Base-by-base conservation (phyloP, 1,140 invertebrate species). In the Hyposmocoma kahamanoa region DNA sequence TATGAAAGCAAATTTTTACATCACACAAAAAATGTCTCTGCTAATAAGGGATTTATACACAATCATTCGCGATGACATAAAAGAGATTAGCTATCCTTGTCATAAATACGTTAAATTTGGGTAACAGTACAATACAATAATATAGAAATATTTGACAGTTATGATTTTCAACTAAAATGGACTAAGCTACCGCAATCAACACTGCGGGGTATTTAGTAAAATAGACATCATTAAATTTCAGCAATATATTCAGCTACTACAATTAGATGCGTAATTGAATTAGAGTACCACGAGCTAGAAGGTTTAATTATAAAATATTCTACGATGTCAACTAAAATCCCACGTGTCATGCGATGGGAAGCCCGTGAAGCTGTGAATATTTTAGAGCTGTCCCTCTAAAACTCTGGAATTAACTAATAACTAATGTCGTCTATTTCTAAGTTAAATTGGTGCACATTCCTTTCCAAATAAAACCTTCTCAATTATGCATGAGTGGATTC, bases 1-100 rank as follows among this genome's bases (percentile, higher is more conserved):
- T 71, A 80, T 72, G 77, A 78, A 63, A 70, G 57, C 56, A 43
- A 58, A 73, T 69, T 76, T 83, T 77, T 66, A 72, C 76, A 50
- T 50, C 45, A 43, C 47, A 47, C 52, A 68, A 74, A 82, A 81
- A 77, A 71, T 65, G 36, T 36, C 18, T 41, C 13, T 41, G 30
- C 61, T 59, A 72, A 76, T 69, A 69, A 71, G 60, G 71, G 75
- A 84, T 81, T 76, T 74, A 52, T 57, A 53, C 42, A 57, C 52
- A 62, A 56, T 77, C 72, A 75, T 76, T 81, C 65, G 72, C 48
- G 51, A 59, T 57, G 51, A 56, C 57, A 56, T 67, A 77, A 81
- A 72, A 69, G 74, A 69, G 73, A 82, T 83, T 81, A 78, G 54
- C 34, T 20, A 26, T 44, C 59, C 45, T 68, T 66, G 52, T 51